Conservation (phyloP, 2,888 invertebrate species). For the Bellardia bayeri region DNA sequence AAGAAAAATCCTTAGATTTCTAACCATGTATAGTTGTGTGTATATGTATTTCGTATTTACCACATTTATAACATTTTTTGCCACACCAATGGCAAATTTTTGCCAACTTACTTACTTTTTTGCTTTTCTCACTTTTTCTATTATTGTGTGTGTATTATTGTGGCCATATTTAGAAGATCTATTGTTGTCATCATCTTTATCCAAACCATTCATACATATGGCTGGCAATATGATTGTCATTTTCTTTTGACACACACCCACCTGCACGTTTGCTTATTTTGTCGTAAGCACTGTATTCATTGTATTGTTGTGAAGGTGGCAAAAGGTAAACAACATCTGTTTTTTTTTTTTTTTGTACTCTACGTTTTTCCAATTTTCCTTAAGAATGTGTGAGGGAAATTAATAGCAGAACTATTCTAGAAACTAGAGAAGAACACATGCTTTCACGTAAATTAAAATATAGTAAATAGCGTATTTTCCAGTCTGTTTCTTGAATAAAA, state of each 20-base stretch:
- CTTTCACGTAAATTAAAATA: constrained; percentile 53
- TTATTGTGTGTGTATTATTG: constrained; percentile 29
- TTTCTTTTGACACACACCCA: constrained; percentile 22
- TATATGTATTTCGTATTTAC: constrained; percentile 31
- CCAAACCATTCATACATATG: constrained; percentile 39
- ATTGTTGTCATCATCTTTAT: constrained; percentile 61
- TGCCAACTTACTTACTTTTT: constrained; percentile 19
- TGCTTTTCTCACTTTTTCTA: constrained; percentile 3
- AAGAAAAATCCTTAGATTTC: constrained; percentile 54
- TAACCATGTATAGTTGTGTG: neutral
- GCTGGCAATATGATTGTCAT: constrained; percentile 67
- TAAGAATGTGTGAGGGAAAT: constrained; percentile 7
- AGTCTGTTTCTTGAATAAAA: too few relatives aligned
- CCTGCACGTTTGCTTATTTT: neutral
- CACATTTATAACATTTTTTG: constrained; percentile 61
- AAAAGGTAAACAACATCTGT: constrained; percentile 65
- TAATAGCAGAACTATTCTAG: constrained; percentile 14
- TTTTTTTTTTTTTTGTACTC: neutral
- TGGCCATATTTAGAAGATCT: constrained; percentile 59
- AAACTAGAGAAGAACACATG: constrained; percentile 19
- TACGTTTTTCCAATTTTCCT: constrained; percentile 11
- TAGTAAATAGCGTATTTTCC: neutral
- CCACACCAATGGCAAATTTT: constrained; percentile 76
- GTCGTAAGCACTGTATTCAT: neutral
- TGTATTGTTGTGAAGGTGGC: constrained; percentile 44